A percentile compares a stretch with the other conserved stretches of the same genome.
phyloP scores from a whole-genome alignment of 92 coral and sea anemone genomes.

The Epizoanthus stellaris region DNA sequence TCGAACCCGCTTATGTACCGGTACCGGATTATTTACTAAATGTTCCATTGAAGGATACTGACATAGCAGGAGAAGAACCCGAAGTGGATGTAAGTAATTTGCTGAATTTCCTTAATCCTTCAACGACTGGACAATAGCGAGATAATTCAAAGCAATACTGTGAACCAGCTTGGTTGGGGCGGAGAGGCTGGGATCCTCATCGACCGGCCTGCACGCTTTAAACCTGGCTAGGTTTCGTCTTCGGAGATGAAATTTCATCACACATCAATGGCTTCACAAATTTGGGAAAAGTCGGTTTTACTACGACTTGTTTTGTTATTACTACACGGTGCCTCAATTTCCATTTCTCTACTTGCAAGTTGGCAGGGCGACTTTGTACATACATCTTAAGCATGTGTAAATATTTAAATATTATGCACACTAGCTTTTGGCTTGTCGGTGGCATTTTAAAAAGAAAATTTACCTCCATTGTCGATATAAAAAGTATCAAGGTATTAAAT shows the following conservation, averaged over 20 bases:
- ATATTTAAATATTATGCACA: constrained; percentile 92
- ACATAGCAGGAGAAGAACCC: constrained; percentile 66
- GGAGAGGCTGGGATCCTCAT: constrained; percentile 35
- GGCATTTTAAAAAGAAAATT: constrained; percentile 51
- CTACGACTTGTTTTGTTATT: constrained; percentile 26
- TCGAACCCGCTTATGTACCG: constrained; percentile 59
- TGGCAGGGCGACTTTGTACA: constrained; percentile 70
- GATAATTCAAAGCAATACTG: constrained; percentile 20
- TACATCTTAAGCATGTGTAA: constrained; percentile 79
- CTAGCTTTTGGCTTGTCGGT: constrained; percentile 45
- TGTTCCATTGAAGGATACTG: constrained; percentile 95
- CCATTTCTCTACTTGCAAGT: constrained; percentile 50
- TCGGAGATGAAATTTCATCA: constrained; percentile 18
- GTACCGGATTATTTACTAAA: constrained; percentile 93
- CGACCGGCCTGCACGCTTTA: constrained; percentile 36
- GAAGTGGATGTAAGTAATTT: constrained; percentile 78
- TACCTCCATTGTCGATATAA: constrained; percentile 29
- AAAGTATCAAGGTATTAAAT: constrained; percentile 1
- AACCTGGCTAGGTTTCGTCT: constrained; percentile 36
- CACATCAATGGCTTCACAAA: neutral
- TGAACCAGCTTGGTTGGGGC: constrained; percentile 34
- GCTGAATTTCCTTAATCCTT: constrained; percentile 49
- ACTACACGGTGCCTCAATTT: constrained; percentile 7
- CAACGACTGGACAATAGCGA: constrained; percentile 37
- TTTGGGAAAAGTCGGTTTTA: constrained; percentile 33